phyloP scores from a whole-genome alignment of 2,113 vertebrate genomes.

The Apus apus region DNA sequence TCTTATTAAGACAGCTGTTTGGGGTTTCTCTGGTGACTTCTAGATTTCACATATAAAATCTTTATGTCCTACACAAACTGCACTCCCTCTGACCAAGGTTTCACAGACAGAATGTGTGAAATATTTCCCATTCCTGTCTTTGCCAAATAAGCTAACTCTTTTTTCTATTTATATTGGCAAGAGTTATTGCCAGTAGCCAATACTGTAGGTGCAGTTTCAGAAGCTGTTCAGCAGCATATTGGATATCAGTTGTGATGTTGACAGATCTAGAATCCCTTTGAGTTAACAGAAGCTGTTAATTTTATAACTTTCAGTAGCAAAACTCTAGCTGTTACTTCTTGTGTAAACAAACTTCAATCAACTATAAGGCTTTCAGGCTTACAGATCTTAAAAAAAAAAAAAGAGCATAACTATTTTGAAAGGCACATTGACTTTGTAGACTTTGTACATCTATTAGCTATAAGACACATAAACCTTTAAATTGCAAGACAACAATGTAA shows the following conservation, averaged over 20 bases:
- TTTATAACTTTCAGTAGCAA: conserved; percentile 20
- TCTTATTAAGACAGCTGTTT: not conserved
- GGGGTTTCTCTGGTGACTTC: not conserved
- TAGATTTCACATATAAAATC: not conserved
- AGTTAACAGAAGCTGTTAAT: conserved; percentile 19
- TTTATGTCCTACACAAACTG: not conserved
- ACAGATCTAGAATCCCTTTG: not conserved
- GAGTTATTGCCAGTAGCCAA: not conserved
- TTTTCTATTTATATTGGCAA: not conserved
- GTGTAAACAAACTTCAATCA: conserved; percentile 55
- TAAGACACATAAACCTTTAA: not conserved
- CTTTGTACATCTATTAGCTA: not conserved
- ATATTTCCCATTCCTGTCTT: not conserved
- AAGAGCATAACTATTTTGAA: not conserved
- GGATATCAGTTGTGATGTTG: not conserved
- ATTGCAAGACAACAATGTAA: not conserved
- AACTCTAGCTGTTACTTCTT: conserved; percentile 33
- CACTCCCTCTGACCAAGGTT: not conserved
- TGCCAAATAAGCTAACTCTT: not conserved
- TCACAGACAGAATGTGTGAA: not conserved
- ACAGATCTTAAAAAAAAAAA: not conserved
- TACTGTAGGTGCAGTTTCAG: not conserved
- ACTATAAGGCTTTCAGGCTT: not conserved
- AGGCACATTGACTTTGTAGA: not conserved
- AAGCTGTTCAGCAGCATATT: not conserved